Conservation (phyloP, 2,797 vertebrate species). For the Anguilla obscura region DNA sequence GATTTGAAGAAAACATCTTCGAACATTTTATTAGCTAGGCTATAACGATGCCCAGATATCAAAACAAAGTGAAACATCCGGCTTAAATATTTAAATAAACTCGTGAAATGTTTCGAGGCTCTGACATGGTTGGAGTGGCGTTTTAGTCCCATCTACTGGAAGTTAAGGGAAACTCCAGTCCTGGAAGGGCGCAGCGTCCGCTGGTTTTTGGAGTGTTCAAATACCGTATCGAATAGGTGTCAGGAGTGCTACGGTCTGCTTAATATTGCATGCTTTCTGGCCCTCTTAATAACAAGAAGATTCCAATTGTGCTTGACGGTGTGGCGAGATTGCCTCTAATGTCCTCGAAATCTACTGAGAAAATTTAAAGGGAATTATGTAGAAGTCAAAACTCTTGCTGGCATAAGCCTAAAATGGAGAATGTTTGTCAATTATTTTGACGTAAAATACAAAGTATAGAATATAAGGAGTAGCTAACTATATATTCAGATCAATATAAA, state of each 20-base stretch:
- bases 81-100: too few relatives aligned
- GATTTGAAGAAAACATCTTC: background rate
- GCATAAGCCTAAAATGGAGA: background rate
- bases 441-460: background rate
- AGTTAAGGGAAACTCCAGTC: background rate
- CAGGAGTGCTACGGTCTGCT: too few relatives aligned
- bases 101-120: background rate
- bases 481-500: background rate
- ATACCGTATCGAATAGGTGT: conserved; percentile 60
- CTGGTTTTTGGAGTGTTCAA: background rate
- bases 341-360: background rate
- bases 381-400: background rate
- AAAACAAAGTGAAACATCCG: background rate
- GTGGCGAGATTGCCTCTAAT: background rate
- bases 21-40: background rate
- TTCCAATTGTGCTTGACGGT: background rate
- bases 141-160: conserved; percentile 27
- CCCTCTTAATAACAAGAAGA: background rate
- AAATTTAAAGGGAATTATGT: background rate
- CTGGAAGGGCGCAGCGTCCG: too few relatives aligned
- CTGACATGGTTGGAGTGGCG: background rate
- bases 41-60: background rate
- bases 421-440: background rate
- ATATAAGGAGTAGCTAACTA: background rate
- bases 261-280: background rate